Evolutionary conservation across 2,113 vertebrate genomes (phyloP).

Genomic region (Cynopterus brachyotis): DNA sequence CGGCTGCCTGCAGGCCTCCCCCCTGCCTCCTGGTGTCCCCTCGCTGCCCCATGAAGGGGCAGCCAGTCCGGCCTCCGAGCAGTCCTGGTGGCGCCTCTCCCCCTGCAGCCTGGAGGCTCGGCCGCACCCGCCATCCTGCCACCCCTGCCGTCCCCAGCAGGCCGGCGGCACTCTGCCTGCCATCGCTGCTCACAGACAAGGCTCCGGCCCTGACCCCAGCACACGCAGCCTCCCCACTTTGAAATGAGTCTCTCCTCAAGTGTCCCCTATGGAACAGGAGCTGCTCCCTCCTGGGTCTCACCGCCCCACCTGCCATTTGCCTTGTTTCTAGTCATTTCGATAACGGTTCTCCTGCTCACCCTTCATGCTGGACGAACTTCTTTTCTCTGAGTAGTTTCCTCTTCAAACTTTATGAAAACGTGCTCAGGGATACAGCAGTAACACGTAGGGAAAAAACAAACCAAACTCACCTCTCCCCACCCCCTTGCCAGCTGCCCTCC

Average conservation of each 20-base stretch:
- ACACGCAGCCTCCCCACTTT: not conserved
- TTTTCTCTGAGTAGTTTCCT: not conserved
- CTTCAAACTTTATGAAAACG: not conserved
- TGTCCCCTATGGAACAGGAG: not conserved
- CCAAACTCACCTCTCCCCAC: too few relatives aligned
- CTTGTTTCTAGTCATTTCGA: not conserved
- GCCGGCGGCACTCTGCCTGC: accelerated
- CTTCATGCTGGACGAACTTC: not conserved
- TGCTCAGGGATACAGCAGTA: not conserved
- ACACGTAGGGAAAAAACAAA: too few relatives aligned
- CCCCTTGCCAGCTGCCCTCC: not conserved
- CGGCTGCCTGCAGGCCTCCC: not conserved
- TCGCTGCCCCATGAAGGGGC: not conserved
- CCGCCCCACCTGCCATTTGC: too few relatives aligned
- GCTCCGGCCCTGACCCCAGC: not conserved
- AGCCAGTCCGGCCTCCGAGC: not conserved
- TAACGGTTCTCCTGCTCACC: too few relatives aligned
- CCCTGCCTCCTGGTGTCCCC: accelerated
- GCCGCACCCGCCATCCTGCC: accelerated
- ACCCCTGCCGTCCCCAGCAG: not conserved
- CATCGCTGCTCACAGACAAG: not conserved
- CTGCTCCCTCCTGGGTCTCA: not conserved
- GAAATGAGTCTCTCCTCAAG: not conserved
- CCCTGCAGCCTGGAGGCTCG: not conserved
- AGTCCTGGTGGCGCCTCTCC: not conserved